phyloP scores from a whole-genome alignment of 53 echinoderm and acorn worm genomes.

The Holothuria leucospilota region DNA sequence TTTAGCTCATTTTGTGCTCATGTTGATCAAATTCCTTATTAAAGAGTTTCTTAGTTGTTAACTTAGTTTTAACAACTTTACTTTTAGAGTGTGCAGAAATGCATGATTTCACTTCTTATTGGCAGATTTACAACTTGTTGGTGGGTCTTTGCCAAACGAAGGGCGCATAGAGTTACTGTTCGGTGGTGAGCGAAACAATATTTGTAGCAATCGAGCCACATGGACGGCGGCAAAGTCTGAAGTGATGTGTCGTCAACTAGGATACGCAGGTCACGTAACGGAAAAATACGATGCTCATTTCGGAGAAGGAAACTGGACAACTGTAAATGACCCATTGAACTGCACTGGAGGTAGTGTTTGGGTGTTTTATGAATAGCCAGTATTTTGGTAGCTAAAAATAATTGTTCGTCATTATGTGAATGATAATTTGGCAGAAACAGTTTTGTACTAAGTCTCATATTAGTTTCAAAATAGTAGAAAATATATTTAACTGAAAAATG shows the following conservation, averaged over 20 bases:
- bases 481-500: too few relatives aligned
- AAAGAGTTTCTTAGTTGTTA: too few relatives aligned
- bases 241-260: conserved; percentile 81
- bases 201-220: conserved; percentile 64
- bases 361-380: neutral
- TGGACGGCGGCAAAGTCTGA: conserved; percentile 70
- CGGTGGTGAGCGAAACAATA: conserved; percentile 62
- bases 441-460: too few relatives aligned
- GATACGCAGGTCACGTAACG: conserved; percentile 54
- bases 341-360: conserved; percentile 13
- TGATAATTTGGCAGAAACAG: too few relatives aligned
- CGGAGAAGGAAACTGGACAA: neutral
- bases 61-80: too few relatives aligned
- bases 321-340: neutral
- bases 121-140: conserved; percentile 74
- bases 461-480: too few relatives aligned
- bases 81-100: too few relatives aligned
- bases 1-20: too few relatives aligned
- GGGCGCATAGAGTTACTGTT: conserved; percentile 69
- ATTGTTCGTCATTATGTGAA: too few relatives aligned
- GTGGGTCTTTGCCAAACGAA: conserved; percentile 52
- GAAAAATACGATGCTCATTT: neutral
- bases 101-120: too few relatives aligned
- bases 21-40: too few relatives aligned
- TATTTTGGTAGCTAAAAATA: too few relatives aligned